A percentile compares a stretch with the other conserved stretches of the same genome.
Conservation (phyloP, 2,113 vertebrate species). For the Gorilla gorilla region DNA sequence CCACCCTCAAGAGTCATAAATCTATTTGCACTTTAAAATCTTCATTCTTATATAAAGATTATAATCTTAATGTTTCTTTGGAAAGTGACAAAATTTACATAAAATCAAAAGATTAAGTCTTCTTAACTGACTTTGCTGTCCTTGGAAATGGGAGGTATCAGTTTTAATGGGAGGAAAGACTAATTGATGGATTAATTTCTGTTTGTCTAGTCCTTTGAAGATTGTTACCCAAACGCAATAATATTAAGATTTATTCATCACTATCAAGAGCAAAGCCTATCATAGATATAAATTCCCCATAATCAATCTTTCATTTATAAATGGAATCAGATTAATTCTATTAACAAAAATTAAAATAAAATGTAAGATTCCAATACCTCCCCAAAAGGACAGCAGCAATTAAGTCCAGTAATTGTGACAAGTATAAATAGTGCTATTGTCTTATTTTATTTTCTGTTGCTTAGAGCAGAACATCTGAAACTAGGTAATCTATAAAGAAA, state of each 20-base stretch:
- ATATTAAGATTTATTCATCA: constrained; percentile 29
- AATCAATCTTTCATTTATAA: constrained; percentile 10
- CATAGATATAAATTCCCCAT: background rate
- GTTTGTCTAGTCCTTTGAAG: constrained; percentile 16
- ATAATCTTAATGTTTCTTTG: background rate
- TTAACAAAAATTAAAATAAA: constrained; percentile 45
- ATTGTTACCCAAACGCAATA: background rate
- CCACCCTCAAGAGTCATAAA: background rate
- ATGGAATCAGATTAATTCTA: constrained; percentile 2
- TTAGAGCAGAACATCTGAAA: background rate
- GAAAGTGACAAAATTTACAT: background rate
- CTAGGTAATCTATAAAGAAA: background rate
- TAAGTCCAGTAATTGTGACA: background rate
- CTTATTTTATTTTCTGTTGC: background rate
- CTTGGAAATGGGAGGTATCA: background rate
- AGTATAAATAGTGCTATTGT: background rate
- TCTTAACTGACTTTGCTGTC: background rate
- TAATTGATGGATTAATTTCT: constrained; percentile 3
- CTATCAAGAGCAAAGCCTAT: background rate
- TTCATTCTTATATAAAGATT: background rate
- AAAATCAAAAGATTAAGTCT: constrained; percentile 3
- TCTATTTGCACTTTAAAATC: constrained; percentile 2
- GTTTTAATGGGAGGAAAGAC: background rate
- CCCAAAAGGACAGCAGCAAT: background rate
- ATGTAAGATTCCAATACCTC: background rate